Evolutionary conservation across 2,888 invertebrate genomes (phyloP), one percentile per base, ranked within the genome.

Genomic region (Melieria omissa): DNA sequence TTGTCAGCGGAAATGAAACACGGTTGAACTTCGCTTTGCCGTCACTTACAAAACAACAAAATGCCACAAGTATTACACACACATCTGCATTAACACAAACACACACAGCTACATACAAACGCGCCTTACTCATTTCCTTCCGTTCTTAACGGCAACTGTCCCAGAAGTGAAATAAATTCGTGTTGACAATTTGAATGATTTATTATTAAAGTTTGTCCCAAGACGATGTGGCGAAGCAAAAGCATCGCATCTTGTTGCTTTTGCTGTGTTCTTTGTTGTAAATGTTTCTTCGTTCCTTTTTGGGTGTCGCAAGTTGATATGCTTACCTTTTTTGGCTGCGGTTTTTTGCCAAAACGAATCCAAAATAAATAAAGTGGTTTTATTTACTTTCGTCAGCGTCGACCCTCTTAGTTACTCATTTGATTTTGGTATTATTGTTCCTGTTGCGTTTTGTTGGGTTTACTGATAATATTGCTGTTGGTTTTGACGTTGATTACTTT

Each of bases 151-250:
- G 62, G 8, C 5, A 29, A 65, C 8, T 29, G 46, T 16, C 45
- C 69, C 46, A 42, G n/a, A 44, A 46, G 47, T n/a, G 45, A 79
- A 80, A 77, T 78, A 78, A 80, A 80, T 80, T 81, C 75, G 72
- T 80, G 80, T 80, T 80, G 80, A 81, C 79, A 80, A 80, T 80
- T 79, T 78, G 75, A 81, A 80, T 81, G 80, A 80, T 80, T 81
- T 81, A 80, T 81, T 58, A 58, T 58, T 29, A 58, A 58, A 58
- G 14, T 58, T 58, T 58, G 16, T 52, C 41, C 58, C 58, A n/a
- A 58, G 58, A 16, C 14, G 52, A 52, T 58, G 58, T 58, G 14
- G 58, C 29, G 29, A 29, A 29, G 29, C 29, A 29, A 2, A 29
- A 29, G 29, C 29, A 29, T 29, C 29, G 29, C 29, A 29, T 29